Evolutionary conservation across 2,113 vertebrate genomes (phyloP), one percentile per base, ranked within the genome.

Genomic region (Spermophilus dauricus): DNA sequence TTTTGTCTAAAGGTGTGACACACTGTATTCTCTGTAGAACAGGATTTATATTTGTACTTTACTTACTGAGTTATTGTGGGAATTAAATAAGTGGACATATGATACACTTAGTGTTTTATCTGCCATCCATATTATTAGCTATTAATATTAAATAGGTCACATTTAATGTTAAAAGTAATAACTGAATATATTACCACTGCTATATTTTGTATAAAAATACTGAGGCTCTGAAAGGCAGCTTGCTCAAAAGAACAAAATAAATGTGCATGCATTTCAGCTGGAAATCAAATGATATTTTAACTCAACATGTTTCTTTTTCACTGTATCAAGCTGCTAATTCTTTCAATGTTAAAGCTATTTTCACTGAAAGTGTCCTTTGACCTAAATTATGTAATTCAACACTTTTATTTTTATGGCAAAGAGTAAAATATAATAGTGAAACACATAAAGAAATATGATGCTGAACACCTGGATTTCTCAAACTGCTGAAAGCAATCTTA

Each of bases 221-320:
- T 37, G 22, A 89, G 39, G 0, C 12, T 94, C 24, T 80, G 26
- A 67, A 72, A 6, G 7, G 8, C 77, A 39, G 61, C 1, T 42
- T 90, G n/a, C 42, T 58, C 80, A 67, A 84, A 88, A 91, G 8
- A 14, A 77, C 13, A 53, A 77, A 93, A 67, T 58, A 77, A 93
- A 67, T 58, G 11, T 13, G 16, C 28, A 2, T 48, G 9, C 20
- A 4, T 26, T 92, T 89, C 32, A 80, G 10, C 26, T 61, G 63
- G 7, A 73, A 85, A 34, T 83, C 22, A 94, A 69, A 78, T 30
- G 0, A 7, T 69, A 4, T 89, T 63, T 93, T 86, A 17, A 70
- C 11, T 89, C 20, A 81, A 89, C 83, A 34, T 16, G 10, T 42
- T 82, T 12, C 37, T 89, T 32, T 53, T 80, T 22, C 16, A 45